Conservation (phyloP, 2,113 vertebrate genomes). For the Dromas ardeola region DNA sequence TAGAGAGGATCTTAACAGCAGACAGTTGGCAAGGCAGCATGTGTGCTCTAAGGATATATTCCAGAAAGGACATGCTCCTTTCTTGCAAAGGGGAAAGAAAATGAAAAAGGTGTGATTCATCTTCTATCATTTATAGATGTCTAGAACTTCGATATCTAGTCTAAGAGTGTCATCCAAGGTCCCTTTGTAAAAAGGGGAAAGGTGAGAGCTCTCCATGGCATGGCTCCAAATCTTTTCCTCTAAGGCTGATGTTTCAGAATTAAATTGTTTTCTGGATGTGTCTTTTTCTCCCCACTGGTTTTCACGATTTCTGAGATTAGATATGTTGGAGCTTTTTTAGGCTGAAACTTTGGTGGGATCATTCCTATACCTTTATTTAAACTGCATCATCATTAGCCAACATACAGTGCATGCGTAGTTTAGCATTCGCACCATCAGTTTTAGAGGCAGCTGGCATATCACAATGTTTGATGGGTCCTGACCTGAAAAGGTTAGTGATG, state of each 20-base stretch:
- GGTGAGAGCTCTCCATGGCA: not conserved
- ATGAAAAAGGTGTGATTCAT: not conserved
- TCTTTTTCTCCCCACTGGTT: not conserved
- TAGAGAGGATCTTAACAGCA: not conserved
- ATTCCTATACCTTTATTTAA: not conserved
- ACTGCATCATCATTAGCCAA: not conserved
- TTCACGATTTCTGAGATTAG: not conserved
- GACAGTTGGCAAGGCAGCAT: not conserved
- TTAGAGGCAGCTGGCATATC: not conserved
- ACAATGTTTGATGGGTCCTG: not conserved
- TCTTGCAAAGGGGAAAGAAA: not conserved
- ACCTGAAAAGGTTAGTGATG: not conserved
- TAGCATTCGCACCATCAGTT: not conserved
- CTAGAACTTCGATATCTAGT: not conserved
- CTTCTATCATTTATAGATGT: not conserved
- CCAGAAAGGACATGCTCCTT: not conserved
- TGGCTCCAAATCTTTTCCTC: not conserved
- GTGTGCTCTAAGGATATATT: not conserved
- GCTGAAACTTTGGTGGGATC: not conserved
- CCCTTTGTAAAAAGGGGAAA: not conserved
- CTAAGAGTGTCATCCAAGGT: not conserved
- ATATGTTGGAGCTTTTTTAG: not conserved
- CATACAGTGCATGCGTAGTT: not conserved
- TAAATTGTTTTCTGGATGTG: not conserved
- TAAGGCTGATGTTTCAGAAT: not conserved